phyloP scores from a whole-genome alignment of 2,113 vertebrate species.

The Chaenogobius annularis region DNA sequence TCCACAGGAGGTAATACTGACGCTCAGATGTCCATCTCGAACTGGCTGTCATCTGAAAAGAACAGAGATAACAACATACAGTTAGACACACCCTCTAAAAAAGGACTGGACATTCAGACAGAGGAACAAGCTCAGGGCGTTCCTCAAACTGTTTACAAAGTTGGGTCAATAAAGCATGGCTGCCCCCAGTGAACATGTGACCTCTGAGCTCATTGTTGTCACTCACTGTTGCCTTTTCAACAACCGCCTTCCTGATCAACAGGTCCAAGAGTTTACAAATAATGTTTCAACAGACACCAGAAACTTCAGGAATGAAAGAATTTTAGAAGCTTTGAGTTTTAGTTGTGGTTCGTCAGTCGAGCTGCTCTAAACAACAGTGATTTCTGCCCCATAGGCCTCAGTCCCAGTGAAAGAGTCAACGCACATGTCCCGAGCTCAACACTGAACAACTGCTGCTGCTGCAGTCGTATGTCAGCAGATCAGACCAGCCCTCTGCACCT shows the following conservation, averaged over 20 bases:
- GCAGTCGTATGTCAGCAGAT: slow-evolving; percentile 5
- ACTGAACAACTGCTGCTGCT: slow-evolving; percentile 14
- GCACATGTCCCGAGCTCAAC: slow-evolving; percentile 6
- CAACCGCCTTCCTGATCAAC: neutral
- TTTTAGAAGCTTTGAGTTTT: neutral
- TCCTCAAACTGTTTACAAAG: slow-evolving; percentile 4
- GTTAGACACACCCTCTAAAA: neutral
- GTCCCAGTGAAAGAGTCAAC: slow-evolving; percentile 7
- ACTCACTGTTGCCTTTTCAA: neutral
- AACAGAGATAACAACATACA: neutral
- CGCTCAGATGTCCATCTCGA: slow-evolving; percentile 79
- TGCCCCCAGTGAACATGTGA: neutral
- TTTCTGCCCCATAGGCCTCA: neutral
- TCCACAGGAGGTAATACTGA: slow-evolving; percentile 73
- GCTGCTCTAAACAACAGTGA: neutral
- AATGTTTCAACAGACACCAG: neutral
- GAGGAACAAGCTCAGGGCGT: neutral
- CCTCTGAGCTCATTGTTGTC: neutral
- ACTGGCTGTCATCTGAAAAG: slow-evolving; percentile 73
- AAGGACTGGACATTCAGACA: neutral
- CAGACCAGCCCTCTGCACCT: slow-evolving; percentile 9
- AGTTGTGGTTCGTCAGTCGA: neutral
- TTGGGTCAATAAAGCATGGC: neutral
- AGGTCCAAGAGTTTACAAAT: neutral
- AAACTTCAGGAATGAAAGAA: neutral